Base-by-base conservation (phyloP, 1,140 invertebrate species). In the Sinella curviseta region DNA sequence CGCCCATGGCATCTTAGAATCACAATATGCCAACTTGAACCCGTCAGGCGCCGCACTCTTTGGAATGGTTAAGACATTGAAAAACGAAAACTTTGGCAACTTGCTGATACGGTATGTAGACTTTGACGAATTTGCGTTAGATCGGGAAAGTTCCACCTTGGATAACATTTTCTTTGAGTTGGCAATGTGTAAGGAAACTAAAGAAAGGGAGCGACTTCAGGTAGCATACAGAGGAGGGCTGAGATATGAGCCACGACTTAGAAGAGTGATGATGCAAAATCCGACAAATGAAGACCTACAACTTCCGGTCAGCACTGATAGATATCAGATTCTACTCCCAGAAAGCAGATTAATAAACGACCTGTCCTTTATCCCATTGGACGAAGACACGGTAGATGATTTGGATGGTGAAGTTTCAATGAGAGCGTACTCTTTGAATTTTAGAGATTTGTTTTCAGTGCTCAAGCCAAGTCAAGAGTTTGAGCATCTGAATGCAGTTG, bases 341-440 rank as follows among this genome's bases (percentile, higher is more conserved):
- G 34, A 74, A 14, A 8, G 12, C 70, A 74, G 16, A 30, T 4
- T 36, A 1, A 28, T 36, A 4, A 17, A 17, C 8, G 16, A 31
- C 31, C 31, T 74, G 34, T 4, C 4, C 26, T 8, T 20, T n/a
- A n/a, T 28, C 12, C 4, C 20, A 28, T 57, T 60, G 16, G 24
- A 33, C 33, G 12, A 20, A 16, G 4, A 14, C 31, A 30, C 12
- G 20, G 60, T 79, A 33, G 78, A 76, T 39, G 28, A 67, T 14
- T 12, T 8, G 12, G 26, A 74, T 12, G 74, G 76, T 60, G 78
- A 79, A 73, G 20, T 79, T 17, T 4, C 1, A 65, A 36, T 76
- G 4, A n/a, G 34, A 39, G 78, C 78, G 8, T 78, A 17, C 3
- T 73, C 70, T 8, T 36, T 79, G n/a, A 79, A 79, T 31, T 79